Conservation (phyloP, 2,113 vertebrate species). For the Sialia sialis region DNA sequence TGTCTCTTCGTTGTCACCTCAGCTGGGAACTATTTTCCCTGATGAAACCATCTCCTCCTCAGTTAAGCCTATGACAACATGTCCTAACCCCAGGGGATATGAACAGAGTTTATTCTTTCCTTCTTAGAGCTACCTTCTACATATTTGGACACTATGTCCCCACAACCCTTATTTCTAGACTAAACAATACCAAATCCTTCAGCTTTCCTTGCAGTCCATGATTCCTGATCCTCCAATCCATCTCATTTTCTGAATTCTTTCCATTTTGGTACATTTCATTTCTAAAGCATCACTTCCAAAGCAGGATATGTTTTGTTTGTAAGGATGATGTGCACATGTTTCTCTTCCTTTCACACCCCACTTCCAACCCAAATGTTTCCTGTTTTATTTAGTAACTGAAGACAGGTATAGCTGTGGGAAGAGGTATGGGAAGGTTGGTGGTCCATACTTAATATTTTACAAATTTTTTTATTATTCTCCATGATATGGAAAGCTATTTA, state of each 20-base stretch:
- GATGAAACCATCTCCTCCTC: background rate
- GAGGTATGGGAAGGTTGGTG: background rate
- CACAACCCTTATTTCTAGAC: constrained; percentile 17
- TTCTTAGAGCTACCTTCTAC: background rate
- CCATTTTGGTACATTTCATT: constrained; percentile 9
- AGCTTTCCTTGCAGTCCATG: background rate
- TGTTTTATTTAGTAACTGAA: constrained; percentile 8
- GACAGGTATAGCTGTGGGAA: background rate
- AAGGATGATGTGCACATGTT: background rate
- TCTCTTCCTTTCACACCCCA: constrained; percentile 32
- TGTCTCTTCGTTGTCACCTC: background rate
- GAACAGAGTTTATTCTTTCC: constrained; percentile 7
- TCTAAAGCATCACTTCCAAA: background rate
- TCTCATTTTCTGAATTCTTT: constrained; percentile 38
- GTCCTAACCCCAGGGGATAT: constrained; percentile 3
- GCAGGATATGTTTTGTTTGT: background rate
- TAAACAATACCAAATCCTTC: constrained; percentile 47
- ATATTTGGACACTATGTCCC: constrained; percentile 16
- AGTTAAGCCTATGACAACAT: constrained; percentile 9
- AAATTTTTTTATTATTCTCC: background rate
- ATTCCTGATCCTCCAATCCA: background rate
- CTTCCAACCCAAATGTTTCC: constrained; percentile 11
- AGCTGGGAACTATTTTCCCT: background rate
- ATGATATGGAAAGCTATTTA: background rate
- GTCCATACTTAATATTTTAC: constrained; percentile 31